Conservation (phyloP, 2,797 vertebrate species). For the Glyptemys insculpta region DNA sequence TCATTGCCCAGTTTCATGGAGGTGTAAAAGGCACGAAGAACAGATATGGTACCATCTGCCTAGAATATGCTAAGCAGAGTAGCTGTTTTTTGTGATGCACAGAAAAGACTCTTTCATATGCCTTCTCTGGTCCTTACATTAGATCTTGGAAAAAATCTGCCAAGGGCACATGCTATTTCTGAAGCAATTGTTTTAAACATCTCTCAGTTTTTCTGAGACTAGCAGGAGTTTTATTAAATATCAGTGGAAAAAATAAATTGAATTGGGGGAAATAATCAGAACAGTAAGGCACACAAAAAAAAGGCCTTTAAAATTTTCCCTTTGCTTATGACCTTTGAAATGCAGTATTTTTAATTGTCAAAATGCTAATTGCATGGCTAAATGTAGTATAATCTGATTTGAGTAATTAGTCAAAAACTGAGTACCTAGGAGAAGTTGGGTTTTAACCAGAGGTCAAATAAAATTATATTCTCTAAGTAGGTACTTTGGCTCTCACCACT, state of each 20-base stretch:
- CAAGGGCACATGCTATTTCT: rapidly evolving
- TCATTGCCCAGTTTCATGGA: not conserved
- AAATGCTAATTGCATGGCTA: not conserved
- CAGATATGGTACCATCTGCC: not conserved
- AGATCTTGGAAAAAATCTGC: not conserved
- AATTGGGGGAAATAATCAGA: not conserved
- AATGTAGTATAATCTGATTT: rapidly evolving
- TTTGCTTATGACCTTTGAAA: not conserved
- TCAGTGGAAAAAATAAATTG: not conserved
- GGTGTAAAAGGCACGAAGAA: not conserved
- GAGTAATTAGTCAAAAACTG: not conserved
- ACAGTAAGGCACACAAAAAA: not conserved
- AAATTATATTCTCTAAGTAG: not conserved
- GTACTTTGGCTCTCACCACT: not conserved
- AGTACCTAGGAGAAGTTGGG: not conserved
- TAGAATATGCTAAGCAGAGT: not conserved
- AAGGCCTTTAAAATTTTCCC: not conserved
- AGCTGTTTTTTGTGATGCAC: not conserved
- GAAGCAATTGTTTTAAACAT: not conserved
- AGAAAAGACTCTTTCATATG: rapidly evolving
- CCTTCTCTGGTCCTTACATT: not conserved
- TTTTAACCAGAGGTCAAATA: not conserved
- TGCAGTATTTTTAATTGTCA: not conserved
- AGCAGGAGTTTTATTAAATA: not conserved
- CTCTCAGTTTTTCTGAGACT: rapidly evolving